Base-by-base conservation (phyloP, 2,888 invertebrate species). In the Nomada ferruginata region DNA sequence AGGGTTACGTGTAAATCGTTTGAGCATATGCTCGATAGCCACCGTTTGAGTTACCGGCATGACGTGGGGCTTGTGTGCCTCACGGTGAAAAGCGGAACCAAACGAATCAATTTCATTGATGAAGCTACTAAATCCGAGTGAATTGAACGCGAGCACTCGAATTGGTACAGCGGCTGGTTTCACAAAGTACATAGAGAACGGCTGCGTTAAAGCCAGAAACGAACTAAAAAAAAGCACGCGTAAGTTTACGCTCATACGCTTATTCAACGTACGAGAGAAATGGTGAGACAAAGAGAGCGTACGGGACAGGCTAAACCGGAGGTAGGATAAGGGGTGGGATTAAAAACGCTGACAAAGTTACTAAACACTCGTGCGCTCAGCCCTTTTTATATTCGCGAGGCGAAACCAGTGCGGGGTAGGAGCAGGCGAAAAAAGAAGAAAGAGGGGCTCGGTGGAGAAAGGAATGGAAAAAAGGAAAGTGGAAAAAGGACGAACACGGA, bases 301-400 rank as follows among this genome's bases (percentile, higher is more conserved):
- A 59, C 66, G 57, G 65, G 74, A 71, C 64, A 82, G 76, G 68
- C 66, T 61, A 52, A 70, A 78, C 64, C 60, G 20, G 65, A 70
- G 52, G 64, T 7, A 70, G 69, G 52, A 55, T 55, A 55, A 83
- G 81, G 82, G 79, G 70, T 55, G 84, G 88, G 89, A 91, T 91
- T 91, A 91, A 91, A 92, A 92, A 92, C 89, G 92, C 91, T 92
- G 92, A 92, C 91, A 91, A 92, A 92, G 92, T 92, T 92, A 90
- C 92, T 90, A 91, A 92, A 92, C 90, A 90, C 86, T 89, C 91
- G 86, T 89, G 86, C 81, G 86, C 84, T 88, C 90, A 90, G 89
- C 88, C 84, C 87, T 91, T 90, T 89, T 89, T 86, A 88, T 82
- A 90, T 87, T 87, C 76, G 77, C 81, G 77, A 82, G 82, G 81